Base-by-base conservation (phyloP, 2,797 vertebrate species). In the Helostoma temminkii region DNA sequence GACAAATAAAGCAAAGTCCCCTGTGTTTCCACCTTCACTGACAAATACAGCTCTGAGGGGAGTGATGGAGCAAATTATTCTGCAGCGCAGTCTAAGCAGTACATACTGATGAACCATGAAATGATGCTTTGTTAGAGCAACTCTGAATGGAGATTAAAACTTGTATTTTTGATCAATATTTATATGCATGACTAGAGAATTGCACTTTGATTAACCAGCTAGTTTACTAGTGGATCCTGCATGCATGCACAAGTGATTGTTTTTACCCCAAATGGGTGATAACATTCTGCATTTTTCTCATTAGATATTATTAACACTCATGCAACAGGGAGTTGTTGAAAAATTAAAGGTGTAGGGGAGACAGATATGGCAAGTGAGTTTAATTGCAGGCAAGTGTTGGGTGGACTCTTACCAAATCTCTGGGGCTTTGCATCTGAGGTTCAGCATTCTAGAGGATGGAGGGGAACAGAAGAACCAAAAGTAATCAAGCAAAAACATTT, bases 381-480 rank as follows among this genome's bases (percentile, higher is more conserved):
- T 69, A 56, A 65, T 56, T 43, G 47, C 53, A 43, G 64, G 71
- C 4, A 37, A 3, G 70, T 79, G 76, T 81, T 15, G 49, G 80
- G 72, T 60, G 82, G 71, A 71, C 62, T 81, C 92, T 94, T 92
- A 94, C 93, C 93, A 83, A 71, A 71, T 94, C 92, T 90, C 85
- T 80, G 76, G 80, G 76, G 79, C 76, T 56, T 46, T 92, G 92
- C 79, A 71, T 81, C 85, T 84, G 86, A 69, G 89, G 84, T 71
- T 92, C 91, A 7, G 88, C 71, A 1, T 49, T 93, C 93, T 94
- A 76, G 66, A 88, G 72, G 82, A 81, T 18, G 61, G 47, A 77
- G 39, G 16, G 36, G 46, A 43, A 65, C 22, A 78, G 36, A 76
- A 76, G 72, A 84, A 83, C 39, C 66, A 80, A 71, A 75, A 66